Conservation (phyloP, 2,797 vertebrate species). For the Ctenochaetus hawaiiensis region DNA sequence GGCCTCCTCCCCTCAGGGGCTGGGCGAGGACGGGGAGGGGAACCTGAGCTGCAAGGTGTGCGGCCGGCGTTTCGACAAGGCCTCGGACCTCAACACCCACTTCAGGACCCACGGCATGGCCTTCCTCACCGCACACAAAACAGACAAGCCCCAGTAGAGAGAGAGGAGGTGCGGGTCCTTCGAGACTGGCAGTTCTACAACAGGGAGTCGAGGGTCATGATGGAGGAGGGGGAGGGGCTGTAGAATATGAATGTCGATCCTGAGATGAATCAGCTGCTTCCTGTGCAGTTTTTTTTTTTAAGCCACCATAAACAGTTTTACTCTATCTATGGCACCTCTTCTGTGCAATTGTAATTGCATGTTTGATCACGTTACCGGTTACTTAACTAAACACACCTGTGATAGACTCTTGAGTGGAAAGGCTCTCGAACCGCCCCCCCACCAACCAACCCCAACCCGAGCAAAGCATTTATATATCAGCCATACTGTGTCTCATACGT, state of each 20-base stretch:
- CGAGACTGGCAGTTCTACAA: conserved; percentile 16
- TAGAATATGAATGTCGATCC: conserved; percentile 73
- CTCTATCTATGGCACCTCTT: conserved; percentile 58
- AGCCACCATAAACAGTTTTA: conserved; percentile 63
- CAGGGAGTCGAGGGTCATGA: not conserved
- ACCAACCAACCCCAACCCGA: conserved; percentile 1
- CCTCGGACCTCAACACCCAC: conserved; percentile 95
- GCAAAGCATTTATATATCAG: conserved; percentile 66
- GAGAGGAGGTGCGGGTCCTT: not conserved
- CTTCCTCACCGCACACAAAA: conserved; percentile 95
- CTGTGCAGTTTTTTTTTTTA: conserved; percentile 60
- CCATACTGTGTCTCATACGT: conserved; percentile 54
- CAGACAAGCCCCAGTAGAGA: conserved; percentile 85
- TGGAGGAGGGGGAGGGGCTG: conserved; percentile 12
- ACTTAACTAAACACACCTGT: conserved; percentile 60
- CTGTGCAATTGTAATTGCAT: conserved; percentile 78
- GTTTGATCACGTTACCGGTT: conserved; percentile 67
- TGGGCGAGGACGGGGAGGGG: conserved; percentile 81
- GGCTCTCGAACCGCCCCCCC: conserved; percentile 8
- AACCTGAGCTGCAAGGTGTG: conserved; percentile 91
- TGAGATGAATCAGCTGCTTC: conserved; percentile 58
- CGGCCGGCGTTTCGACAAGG: conserved; percentile 91
- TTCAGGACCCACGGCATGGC: conserved; percentile 98
- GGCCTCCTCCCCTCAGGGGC: conserved; percentile 69
- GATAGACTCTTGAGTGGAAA: conserved; percentile 51